phyloP scores from a whole-genome alignment of 2,888 invertebrate genomes.

The Cerceris rybyensis region DNA sequence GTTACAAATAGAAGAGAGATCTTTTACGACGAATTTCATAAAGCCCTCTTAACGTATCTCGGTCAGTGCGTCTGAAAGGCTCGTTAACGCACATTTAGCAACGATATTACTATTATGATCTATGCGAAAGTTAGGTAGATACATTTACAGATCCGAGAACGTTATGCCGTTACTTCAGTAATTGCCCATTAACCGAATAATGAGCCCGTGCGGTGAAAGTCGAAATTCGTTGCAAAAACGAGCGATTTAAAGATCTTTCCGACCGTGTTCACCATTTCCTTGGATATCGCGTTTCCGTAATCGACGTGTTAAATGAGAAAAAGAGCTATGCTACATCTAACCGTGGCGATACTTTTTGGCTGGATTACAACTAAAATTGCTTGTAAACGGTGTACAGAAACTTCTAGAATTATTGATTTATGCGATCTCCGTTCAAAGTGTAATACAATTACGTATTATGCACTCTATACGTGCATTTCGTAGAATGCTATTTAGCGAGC shows the following conservation, averaged over 20 bases:
- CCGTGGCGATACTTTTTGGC: no score
- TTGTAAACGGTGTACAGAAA: no score
- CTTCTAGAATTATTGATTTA: no score
- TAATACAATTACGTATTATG: no score
- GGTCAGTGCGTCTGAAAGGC: neutral
- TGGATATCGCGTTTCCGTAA: neutral
- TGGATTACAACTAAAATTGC: no score
- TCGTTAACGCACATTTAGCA: neutral
- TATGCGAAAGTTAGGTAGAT: conserved; percentile 21
- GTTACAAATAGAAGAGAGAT: no score
- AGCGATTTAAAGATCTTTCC: neutral
- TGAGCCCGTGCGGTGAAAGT: conserved; percentile 39
- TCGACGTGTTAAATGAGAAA: neutral
- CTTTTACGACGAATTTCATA: no score
- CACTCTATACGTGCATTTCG: neutral
- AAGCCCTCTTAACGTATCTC: no score
- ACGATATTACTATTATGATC: conserved; percentile 21
- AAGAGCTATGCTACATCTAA: no score
- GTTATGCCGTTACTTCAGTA: conserved; percentile 16
- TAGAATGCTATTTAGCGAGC: no score
- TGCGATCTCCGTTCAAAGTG: no score
- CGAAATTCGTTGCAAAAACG: conserved; percentile 10
- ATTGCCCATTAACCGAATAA: conserved; percentile 43
- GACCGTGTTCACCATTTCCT: neutral
- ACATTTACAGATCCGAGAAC: neutral